Evolutionary conservation across 2,888 invertebrate species (phyloP).

Genomic region (Cremastobaeus sp.): DNA sequence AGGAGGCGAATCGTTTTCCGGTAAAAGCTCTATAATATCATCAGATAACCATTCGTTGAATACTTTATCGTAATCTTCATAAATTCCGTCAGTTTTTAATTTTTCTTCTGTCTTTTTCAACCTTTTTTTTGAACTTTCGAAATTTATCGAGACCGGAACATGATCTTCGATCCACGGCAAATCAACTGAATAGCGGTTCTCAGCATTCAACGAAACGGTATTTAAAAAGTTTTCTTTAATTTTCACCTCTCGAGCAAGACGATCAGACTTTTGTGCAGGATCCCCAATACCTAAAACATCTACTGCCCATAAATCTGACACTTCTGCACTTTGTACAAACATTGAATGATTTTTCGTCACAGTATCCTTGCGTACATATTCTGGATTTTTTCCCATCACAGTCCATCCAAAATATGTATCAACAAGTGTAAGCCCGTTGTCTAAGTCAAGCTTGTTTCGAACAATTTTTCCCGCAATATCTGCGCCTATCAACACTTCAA

Average conservation of each 20-base stretch:
- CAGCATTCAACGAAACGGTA: constrained; percentile 63
- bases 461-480: constrained; percentile 63
- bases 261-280: constrained; percentile 63
- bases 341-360: constrained; percentile 30
- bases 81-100: constrained; percentile 47
- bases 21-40: constrained; percentile 67
- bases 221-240: constrained; percentile 65
- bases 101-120: constrained; percentile 61
- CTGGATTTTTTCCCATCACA: constrained; percentile 63
- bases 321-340: constrained; percentile 56
- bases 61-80: constrained; percentile 62
- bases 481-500: too few relatives aligned
- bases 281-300: constrained; percentile 69
- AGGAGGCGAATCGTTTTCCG: too few relatives aligned
- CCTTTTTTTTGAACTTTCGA: constrained; percentile 62
- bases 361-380: constrained; percentile 34
- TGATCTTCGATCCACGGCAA: constrained; percentile 71
- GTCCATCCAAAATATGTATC: constrained; percentile 67
- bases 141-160: constrained; percentile 65
- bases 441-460: constrained; percentile 57
- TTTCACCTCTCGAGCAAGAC: constrained; percentile 54
- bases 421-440: constrained; percentile 64
- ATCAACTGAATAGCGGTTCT: constrained; percentile 67
- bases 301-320: constrained; percentile 67
- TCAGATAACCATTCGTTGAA: constrained; percentile 64